Evolutionary conservation across 2,113 vertebrate species (phyloP), one percentile per base, ranked within the genome.

Genomic region (Pleuronectes platessa): DNA sequence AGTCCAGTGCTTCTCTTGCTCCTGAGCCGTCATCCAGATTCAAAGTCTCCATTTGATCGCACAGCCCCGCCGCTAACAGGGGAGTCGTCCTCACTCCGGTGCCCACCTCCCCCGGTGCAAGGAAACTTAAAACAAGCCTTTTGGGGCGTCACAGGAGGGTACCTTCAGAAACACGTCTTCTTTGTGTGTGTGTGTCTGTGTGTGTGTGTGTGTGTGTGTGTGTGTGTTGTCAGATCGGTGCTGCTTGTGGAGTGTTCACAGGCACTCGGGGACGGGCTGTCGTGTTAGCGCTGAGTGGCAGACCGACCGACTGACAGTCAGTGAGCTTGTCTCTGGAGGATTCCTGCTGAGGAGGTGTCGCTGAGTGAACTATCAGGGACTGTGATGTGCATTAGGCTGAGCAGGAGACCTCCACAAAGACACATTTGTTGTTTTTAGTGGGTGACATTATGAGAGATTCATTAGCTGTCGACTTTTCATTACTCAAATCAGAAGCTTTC

Each of bases 351-450:
- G 77, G 86, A 86, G 84, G 82, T 87, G 86, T 87, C 74, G 76
- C 82, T 73, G 81, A 87, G 88, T 86, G 85, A 89, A 90, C 91
- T 79, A 84, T 88, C 88, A 81, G 85, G 81, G 68, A 78, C 81
- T 85, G 84, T 87, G 86, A 86, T 84, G 86, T 74, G 83, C 77
- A 82, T 85, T 78, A 81, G 82, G 73, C 79, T 78, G 80, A 53
- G 84, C 65, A 26, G 45, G 61, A 79, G 84, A 82, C 85, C 88
- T 81, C 78, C 27, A 85, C 66, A 70, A 55, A 76, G 74, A 81
- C 64, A 54, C 9, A 49, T 61, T 55, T 26, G 26, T 3, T 67
- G 59, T 61, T 76, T 68, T 71, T 56, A 21, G 21, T 23, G 62
- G 40, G 3, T 71, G 78, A 72, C 62, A 63, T 65, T 54, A 49